Evolutionary conservation across 2,113 vertebrate genomes (phyloP).

Genomic region (Leptobrachium leishanense): DNA sequence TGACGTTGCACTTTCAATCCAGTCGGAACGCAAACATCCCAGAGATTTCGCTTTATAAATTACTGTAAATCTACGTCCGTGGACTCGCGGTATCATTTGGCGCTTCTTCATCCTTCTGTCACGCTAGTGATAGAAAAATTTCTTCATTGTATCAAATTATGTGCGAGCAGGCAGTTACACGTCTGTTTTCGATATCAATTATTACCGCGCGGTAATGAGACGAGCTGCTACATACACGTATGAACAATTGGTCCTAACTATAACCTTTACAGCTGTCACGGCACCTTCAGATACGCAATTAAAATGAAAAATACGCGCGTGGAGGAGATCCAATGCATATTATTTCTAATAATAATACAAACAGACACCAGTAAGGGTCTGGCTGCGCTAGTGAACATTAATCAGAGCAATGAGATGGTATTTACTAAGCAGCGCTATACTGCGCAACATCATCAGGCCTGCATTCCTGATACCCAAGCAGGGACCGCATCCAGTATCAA

Average conservation of each 20-base stretch:
- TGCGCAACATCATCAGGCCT: background rate
- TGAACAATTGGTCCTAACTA: constrained; percentile 58
- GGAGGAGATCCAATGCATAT: constrained; percentile 53
- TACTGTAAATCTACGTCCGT: constrained; percentile 22
- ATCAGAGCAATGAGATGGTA: background rate
- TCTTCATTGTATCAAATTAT: constrained; percentile 41
- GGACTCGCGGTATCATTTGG: constrained; percentile 29
- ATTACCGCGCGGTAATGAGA: constrained; percentile 64
- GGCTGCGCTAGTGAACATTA: constrained; percentile 10
- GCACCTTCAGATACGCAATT: constrained; percentile 68
- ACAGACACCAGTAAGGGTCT: constrained; percentile 26
- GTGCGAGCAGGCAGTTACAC: constrained; percentile 46
- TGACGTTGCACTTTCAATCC: constrained; percentile 42
- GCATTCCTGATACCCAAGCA: too few relatives aligned
- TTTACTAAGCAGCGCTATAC: background rate
- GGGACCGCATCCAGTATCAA: too few relatives aligned
- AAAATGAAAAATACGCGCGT: constrained; percentile 70
- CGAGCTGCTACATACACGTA: constrained; percentile 50
- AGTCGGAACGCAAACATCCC: constrained; percentile 31
- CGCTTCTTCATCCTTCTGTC: constrained; percentile 8
- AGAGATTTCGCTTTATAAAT: background rate
- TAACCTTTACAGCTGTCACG: constrained; percentile 68
- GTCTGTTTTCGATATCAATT: constrained; percentile 54
- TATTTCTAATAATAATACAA: constrained; percentile 34
- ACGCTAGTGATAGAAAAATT: constrained; percentile 40